These are phyloP conservation scores for Leptopilina myrica DNA, from an alignment of 2,888 invertebrate species.

Conservation along the genomic window DNA sequence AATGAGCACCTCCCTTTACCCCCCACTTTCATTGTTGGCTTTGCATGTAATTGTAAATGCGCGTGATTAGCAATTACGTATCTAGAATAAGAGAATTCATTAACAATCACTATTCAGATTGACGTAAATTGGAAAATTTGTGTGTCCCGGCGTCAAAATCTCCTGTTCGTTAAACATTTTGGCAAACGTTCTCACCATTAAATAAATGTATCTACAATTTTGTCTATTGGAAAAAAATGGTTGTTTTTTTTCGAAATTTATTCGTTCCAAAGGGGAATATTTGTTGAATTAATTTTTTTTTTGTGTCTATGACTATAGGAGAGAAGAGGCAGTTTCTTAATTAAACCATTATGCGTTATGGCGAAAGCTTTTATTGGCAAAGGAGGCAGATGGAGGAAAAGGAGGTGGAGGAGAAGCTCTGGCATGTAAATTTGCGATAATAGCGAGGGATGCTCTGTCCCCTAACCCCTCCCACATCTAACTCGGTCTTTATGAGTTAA, in stretches of 20 bases:
- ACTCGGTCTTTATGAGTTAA: constrained; percentile 75
- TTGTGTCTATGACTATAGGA: constrained; percentile 30
- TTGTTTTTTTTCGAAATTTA: no score
- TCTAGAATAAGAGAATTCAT: constrained; percentile 22
- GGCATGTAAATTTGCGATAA: constrained; percentile 76
- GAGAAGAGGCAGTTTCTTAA: constrained; percentile 71
- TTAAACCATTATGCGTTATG: constrained; percentile 73
- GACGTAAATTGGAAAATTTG: constrained; percentile 7
- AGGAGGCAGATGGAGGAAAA: constrained; percentile 46
- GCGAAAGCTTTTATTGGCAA: constrained; percentile 70
- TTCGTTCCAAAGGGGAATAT: background rate
- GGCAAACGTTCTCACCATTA: no score
- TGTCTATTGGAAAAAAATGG: no score
- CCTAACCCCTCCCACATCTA: constrained; percentile 66
- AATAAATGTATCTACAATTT: no score
- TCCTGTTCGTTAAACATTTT: background rate
- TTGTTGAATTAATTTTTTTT: constrained; percentile 19
- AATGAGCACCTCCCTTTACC: background rate
- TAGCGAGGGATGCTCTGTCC: constrained; percentile 67
- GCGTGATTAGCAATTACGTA: constrained; percentile 21
- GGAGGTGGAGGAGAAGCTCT: constrained; percentile 53
- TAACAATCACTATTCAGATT: constrained; percentile 16
- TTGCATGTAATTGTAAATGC: constrained; percentile 30
- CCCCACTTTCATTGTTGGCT: background rate
- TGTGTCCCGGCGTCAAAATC: background rate